phyloP scores from a whole-genome alignment of 2,797 vertebrate species.

The Urocyon cinereoargenteus region DNA sequence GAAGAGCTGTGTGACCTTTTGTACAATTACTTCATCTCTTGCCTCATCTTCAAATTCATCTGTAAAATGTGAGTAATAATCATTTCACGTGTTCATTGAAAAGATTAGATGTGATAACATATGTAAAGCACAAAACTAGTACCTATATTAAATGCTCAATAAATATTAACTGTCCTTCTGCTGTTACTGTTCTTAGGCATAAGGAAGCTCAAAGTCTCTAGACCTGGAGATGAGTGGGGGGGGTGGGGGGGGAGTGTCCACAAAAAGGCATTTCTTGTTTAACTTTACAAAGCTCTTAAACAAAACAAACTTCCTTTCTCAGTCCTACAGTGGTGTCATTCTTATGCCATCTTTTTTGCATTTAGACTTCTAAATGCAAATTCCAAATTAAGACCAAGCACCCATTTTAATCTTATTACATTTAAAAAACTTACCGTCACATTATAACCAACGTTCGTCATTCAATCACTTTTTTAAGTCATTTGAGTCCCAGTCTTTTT shows the following conservation, averaged over 20 bases:
- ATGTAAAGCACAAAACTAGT: neutral
- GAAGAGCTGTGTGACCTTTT: slow-evolving; percentile 20
- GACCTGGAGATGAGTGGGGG: neutral
- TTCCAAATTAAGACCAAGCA: slow-evolving; percentile 28
- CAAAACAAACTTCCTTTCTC: neutral
- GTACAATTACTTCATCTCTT: neutral
- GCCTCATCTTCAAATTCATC: slow-evolving; percentile 1
- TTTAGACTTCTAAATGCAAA: neutral
- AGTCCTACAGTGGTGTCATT: neutral
- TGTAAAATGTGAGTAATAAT: slow-evolving; percentile 5
- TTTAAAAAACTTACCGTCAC: neutral
- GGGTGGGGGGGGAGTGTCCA: neutral
- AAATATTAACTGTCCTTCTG: neutral
- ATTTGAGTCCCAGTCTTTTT: neutral
- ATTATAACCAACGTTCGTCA: slow-evolving; percentile 38
- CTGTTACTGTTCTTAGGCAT: neutral
- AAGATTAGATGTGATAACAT: slow-evolving; percentile 29
- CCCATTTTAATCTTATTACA: slow-evolving; percentile 50
- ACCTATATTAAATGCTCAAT: neutral
- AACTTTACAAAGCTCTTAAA: neutral
- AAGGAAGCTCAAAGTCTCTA: neutral
- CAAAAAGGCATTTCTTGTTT: slow-evolving; percentile 13
- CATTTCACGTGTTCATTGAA: neutral
- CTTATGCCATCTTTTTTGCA: neutral
- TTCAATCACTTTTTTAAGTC: neutral